phyloP scores from a whole-genome alignment of 1,140 invertebrate species.

The Zaprionus camerounensis region DNA sequence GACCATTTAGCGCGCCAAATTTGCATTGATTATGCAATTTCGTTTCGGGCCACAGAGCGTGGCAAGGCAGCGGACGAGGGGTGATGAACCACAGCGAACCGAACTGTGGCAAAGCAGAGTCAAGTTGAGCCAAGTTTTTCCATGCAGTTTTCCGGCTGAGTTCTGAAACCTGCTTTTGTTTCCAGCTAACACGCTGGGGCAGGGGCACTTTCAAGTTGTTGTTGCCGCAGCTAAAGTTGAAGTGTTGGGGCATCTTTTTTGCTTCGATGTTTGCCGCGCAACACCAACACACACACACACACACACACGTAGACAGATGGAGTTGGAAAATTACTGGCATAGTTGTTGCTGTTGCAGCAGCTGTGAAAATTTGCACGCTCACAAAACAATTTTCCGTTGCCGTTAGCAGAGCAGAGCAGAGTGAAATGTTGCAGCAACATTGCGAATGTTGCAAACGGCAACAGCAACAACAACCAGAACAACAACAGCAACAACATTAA shows the following conservation, averaged over 20 bases:
- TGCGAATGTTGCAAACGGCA: slow-evolving; percentile 43
- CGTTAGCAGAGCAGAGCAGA: slow-evolving; percentile 67
- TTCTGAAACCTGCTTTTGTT: slow-evolving; percentile 53
- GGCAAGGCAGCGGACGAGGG: background rate
- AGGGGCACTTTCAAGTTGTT: slow-evolving; percentile 14
- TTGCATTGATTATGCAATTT: slow-evolving; percentile 81
- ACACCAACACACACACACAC: slow-evolving; percentile 30
- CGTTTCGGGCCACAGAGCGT: slow-evolving; percentile 24
- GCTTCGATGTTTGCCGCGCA: slow-evolving; percentile 51
- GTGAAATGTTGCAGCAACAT: slow-evolving; percentile 70
- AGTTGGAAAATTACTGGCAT: slow-evolving; percentile 70
- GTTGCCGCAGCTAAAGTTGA: slow-evolving; percentile 39
- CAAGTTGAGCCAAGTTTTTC: slow-evolving; percentile 6
- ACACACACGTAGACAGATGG: slow-evolving; percentile 8
- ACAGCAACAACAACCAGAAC: slow-evolving; percentile 22
- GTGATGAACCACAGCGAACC: slow-evolving; percentile 1
- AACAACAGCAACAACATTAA: slow-evolving; percentile 57
- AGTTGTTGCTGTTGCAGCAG: slow-evolving; percentile 70
- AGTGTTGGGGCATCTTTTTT: slow-evolving; percentile 57
- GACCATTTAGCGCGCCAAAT: slow-evolving; percentile 59
- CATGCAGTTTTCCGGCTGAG: slow-evolving; percentile 40
- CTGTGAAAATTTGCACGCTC: slow-evolving; percentile 82
- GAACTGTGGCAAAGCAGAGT: background rate
- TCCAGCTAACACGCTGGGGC: slow-evolving; percentile 24
- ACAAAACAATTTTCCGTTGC: slow-evolving; percentile 76